Evolutionary conservation across 2,888 invertebrate species (phyloP), one percentile per base, ranked within the genome.

Genomic region (Tipula confusa): DNA sequence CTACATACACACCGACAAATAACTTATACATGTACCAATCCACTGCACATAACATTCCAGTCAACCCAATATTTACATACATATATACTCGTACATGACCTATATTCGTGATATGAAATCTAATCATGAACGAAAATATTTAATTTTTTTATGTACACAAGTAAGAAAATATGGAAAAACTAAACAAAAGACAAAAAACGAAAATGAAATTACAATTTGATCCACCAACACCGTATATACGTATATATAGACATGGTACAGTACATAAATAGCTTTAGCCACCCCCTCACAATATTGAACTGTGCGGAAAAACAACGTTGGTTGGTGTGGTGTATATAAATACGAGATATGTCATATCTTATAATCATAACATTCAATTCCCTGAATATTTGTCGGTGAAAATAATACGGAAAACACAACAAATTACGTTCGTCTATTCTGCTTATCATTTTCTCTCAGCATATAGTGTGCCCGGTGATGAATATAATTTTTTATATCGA

Each of bases 21-120:
- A 9, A 33, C 11, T n/a, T 11, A 43, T 2, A 43, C 15, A 15
- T 43, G 6, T 43, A 4, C 43, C 43, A n/a, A 43, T 15, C 15
- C 15, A 43, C n/a, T 64, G 9, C 64, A 24, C 64, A 64, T 24
- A 64, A 64, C 24, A 64, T 64, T 64, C 24, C 24, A 24, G 18
- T 24, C 64, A 64, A 64, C 64, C 64, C 64, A 64, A 64, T 64
- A 64, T 64, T 64, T 15, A 43, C 15, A 43, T 43, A 43, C 15
- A 43, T 15, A 43, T n/a, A n/a, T n/a, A n/a, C n/a, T 43, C n/a
- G 9, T 64, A 24, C 64, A 64, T 64, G 64, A 64, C 64, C 64
- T 64, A 64, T 64, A 64, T 64, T 64, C 64, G 64, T 64, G 64
- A 64, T 64, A 24, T 64, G 64, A 64, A 64, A 64, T 64, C 64